These are phyloP conservation scores for Pseudobourletiella spinata DNA, from an alignment of 1,140 invertebrate genomes.

Conservation along the genomic window DNA sequence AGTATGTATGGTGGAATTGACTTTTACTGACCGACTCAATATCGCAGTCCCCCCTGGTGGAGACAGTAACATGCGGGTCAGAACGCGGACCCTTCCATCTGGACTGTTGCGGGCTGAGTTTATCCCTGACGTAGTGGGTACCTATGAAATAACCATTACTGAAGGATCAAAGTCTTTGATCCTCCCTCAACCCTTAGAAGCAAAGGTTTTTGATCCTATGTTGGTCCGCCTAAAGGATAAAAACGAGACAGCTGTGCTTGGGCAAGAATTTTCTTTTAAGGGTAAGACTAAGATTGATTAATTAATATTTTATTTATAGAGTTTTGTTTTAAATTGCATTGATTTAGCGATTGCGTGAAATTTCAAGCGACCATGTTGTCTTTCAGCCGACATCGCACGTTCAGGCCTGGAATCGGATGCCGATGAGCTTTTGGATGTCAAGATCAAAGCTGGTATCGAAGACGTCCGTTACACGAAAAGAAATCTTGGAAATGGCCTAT, in stretches of 20 bases:
- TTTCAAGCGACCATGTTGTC: too few species aligned
- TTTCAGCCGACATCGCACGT: conserved; percentile 55
- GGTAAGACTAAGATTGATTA: too few species aligned
- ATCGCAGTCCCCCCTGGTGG: conserved; percentile 49
- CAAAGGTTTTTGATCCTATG: conserved; percentile 77
- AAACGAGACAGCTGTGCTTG: conserved; percentile 62
- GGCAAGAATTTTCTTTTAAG: conserved; percentile 68
- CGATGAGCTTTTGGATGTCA: conserved; percentile 60
- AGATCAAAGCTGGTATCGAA: conserved; percentile 51
- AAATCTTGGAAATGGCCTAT: conserved; percentile 48
- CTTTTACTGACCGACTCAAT: too few species aligned
- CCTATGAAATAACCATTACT: conserved; percentile 47
- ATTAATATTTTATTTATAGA: neutral
- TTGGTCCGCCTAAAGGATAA: conserved; percentile 68
- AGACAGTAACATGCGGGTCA: conserved; percentile 35
- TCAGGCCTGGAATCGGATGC: conserved; percentile 65
- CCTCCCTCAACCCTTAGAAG: conserved; percentile 49
- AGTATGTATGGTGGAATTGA: too few species aligned
- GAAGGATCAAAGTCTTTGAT: conserved; percentile 26
- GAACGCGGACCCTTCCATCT: conserved; percentile 45
- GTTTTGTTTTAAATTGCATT: conserved; percentile 16
- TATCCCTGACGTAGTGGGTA: conserved; percentile 51
- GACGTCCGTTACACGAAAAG: conserved; percentile 26
- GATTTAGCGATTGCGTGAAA: neutral
- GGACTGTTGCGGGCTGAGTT: conserved; percentile 50